Conservation (phyloP, 2,888 invertebrate species). For the Lasiommata megera region DNA sequence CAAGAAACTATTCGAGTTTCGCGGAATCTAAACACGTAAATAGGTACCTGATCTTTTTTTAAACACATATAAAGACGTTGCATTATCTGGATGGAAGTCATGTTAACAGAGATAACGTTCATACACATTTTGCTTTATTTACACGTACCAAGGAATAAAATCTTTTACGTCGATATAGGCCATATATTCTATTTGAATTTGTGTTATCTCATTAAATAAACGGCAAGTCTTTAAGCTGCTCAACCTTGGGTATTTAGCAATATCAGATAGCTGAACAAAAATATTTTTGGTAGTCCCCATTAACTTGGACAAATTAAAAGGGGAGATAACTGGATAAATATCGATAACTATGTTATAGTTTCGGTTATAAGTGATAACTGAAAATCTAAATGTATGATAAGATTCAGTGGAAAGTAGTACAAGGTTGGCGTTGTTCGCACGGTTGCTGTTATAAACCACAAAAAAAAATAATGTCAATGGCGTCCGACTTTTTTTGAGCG, state of each 20-base stretch:
- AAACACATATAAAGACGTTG: too few relatives aligned
- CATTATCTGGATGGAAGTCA: not conserved
- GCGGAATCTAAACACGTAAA: too few relatives aligned
- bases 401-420: constrained; percentile 53
- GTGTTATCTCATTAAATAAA: constrained; percentile 17
- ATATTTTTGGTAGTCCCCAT: constrained; percentile 9
- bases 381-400: constrained; percentile 50
- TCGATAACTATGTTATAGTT: constrained; percentile 5
- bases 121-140: not conserved
- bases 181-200: constrained; percentile 1
- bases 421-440: constrained; percentile 56
- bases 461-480: constrained; percentile 61
- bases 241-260: constrained; percentile 20
- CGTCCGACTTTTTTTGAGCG: constrained; percentile 29
- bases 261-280: constrained; percentile 13
- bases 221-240: constrained; percentile 12
- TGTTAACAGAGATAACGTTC: not conserved
- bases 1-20: too few relatives aligned
- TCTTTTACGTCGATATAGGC: not conserved
- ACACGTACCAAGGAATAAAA: not conserved
- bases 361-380: constrained; percentile 17
- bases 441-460: constrained; percentile 45
- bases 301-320: constrained; percentile 4
- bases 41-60: too few relatives aligned
- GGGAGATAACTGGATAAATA: constrained; percentile 15